Conservation (phyloP, 2,113 vertebrate genomes). For the Plestiodon gilberti region DNA sequence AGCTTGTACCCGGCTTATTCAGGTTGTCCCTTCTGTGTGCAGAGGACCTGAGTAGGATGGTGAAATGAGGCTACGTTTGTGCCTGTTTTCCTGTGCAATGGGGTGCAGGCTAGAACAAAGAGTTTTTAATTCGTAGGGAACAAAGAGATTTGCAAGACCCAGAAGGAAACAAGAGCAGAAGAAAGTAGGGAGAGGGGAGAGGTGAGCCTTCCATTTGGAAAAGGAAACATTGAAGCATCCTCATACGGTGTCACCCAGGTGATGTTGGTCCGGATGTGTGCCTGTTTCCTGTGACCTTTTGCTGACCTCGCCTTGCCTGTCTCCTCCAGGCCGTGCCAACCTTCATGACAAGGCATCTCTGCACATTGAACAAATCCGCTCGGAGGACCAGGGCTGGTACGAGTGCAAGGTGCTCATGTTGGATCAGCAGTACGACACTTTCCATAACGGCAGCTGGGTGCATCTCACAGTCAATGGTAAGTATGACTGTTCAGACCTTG, state of each 20-base stretch:
- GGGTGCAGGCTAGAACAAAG: neutral
- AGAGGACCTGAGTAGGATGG: neutral
- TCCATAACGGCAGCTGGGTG: constrained; percentile 99
- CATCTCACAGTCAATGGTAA: constrained; percentile 97
- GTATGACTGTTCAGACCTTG: constrained; percentile 15
- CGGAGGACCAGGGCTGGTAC: constrained; percentile 98
- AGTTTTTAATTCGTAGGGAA: too few relatives aligned
- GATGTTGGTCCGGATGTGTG: neutral
- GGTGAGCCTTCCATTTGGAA: neutral
- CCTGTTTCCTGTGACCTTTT: neutral
- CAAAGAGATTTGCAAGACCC: neutral
- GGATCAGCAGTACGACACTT: constrained; percentile 98
- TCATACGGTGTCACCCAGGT: too few relatives aligned
- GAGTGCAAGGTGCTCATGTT: constrained; percentile 98
- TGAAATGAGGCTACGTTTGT: neutral
- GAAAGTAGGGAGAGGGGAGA: too few relatives aligned
- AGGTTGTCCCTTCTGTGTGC: neutral
- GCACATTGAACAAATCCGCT: constrained; percentile 94
- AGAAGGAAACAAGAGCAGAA: neutral
- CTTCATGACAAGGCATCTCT: constrained; percentile 96
- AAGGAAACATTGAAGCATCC: neutral
- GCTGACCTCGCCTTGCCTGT: neutral
- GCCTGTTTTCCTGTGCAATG: neutral
- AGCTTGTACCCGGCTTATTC: neutral
- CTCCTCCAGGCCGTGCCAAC: constrained; percentile 87